Evolutionary conservation across 2,888 invertebrate species (phyloP).

Genomic region (Dorcus hopei): DNA sequence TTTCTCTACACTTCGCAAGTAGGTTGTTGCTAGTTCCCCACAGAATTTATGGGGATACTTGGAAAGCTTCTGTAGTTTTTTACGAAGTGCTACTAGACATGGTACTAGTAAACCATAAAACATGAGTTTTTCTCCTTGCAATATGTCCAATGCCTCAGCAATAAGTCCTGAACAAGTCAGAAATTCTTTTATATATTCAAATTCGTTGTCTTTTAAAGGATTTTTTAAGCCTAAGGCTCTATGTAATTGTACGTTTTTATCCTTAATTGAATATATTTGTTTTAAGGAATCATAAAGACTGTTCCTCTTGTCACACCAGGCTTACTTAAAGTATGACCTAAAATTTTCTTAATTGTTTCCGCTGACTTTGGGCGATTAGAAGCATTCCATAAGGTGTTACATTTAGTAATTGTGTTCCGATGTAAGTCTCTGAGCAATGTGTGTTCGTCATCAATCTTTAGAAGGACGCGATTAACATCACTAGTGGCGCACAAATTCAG

Average conservation of each 20-base stretch:
- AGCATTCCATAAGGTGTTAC: conserved; percentile 3
- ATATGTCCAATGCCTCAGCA: background rate
- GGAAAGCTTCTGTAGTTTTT: background rate
- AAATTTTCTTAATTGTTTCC: background rate
- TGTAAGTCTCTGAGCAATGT: background rate
- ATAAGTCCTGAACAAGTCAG: background rate
- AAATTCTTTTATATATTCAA: conserved; percentile 1
- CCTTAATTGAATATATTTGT: background rate
- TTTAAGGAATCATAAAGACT: conserved; percentile 1
- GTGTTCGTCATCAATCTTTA: background rate
- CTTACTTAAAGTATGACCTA: background rate
- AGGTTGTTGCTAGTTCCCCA: background rate
- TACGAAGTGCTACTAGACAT: background rate
- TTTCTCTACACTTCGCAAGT: background rate
- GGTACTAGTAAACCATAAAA: conserved; percentile 3
- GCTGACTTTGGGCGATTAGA: background rate
- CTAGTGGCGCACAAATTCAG: background rate
- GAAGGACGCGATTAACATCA: background rate
- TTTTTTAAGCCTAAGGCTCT: background rate
- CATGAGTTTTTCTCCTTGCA: background rate
- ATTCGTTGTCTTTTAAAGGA: too few species aligned
- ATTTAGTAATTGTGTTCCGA: background rate
- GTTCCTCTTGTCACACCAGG: background rate
- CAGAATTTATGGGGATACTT: background rate
- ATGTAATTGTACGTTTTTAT: background rate